phyloP scores from a whole-genome alignment of 2,113 vertebrate species.

The Eubucco bourcierii region DNA sequence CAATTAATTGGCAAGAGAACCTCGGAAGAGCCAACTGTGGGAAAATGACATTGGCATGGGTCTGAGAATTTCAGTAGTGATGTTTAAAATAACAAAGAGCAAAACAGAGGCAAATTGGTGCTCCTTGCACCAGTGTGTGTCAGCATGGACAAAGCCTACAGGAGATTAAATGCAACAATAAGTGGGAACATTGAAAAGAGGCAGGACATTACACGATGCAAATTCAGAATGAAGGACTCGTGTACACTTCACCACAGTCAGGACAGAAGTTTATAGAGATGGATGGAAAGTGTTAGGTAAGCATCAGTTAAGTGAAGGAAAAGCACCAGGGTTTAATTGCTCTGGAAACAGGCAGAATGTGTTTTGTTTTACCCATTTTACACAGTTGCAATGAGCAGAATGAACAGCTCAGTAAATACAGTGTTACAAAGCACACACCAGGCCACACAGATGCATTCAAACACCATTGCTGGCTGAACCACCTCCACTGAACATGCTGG shows the following conservation, averaged over 20 bases:
- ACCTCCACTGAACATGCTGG: neutral
- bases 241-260: accelerated
- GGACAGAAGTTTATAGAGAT: neutral
- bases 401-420: neutral
- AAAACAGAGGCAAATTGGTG: neutral
- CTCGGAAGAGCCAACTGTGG: neutral
- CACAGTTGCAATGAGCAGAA: neutral
- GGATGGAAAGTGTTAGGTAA: neutral
- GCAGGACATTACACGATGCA: neutral
- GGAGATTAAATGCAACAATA: neutral
- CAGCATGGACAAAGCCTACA: neutral
- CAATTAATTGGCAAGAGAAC: constrained; percentile 16
- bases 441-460: neutral
- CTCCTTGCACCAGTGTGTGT: neutral
- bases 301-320: neutral
- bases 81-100: neutral
- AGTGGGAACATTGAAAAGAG: neutral
- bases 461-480: neutral
- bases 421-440: neutral
- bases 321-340: neutral
- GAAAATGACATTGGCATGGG: neutral
- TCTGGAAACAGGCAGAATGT: neutral
- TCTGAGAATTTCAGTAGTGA: neutral
- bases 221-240: neutral
- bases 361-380: neutral